Base-by-base conservation (phyloP, 2,888 invertebrate species). In the Rotaria sp. region DNA sequence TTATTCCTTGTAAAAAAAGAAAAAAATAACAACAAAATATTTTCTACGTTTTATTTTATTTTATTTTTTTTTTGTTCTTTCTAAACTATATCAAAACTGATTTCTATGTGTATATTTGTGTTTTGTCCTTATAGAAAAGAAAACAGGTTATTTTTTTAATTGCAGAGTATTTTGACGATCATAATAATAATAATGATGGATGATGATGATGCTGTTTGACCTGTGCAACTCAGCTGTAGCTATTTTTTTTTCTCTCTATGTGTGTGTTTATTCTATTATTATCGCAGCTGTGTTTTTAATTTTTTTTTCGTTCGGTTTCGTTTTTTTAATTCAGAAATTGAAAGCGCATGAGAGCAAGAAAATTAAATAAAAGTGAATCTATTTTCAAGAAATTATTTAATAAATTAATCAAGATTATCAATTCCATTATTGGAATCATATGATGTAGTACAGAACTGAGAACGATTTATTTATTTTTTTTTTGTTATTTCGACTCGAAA, bases 141-240 rank as follows among this genome's bases (percentile, higher is more conserved):
- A 59, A 59, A 59, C 67, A 67, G 67, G 67, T 67, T 67, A 67
- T n/a, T 35, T 52, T 35, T 67, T 30, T 15, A 35, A 67, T 35
- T 38, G 18, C 35, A 67, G 67, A 26, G 24, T 67, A 67, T 67
- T 67, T 67, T 35, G 67, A 67, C 67, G 67, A 67, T 50, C 50
- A 50, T 50, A 50, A 13, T 50, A 50, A 50, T 50, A 13, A 50
- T 50, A 15, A 18, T 67, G 30, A 67, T 67, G 67, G 4, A 50
- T 50, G 2, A 18, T 67, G 30, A 67, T 67, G 67, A 67, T 35
- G 18, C 35, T 67, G 18, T 15, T 35, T 4, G 18, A 67, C 67
- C 67, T 67, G 67, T 67, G 67, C 67, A 67, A 35, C 67, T 67
- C 67, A 67, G 67, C 67, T 67, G 35, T 67, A 35, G 35, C 35